Conservation (phyloP, 2,888 invertebrate genomes). For the Protonemura montana region DNA sequence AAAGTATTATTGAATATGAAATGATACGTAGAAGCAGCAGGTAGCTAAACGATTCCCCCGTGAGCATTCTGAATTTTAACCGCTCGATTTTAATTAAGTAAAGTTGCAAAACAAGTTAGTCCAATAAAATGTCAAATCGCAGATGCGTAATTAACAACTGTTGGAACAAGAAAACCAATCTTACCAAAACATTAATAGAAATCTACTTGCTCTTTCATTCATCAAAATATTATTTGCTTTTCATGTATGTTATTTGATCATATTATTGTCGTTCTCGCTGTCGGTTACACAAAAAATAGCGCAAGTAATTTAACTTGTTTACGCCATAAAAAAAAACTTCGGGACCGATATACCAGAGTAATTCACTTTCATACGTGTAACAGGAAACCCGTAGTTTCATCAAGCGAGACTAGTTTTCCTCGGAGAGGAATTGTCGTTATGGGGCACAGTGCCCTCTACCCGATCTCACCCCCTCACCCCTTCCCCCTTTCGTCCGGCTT, state of each 20-base stretch:
- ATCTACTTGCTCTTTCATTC: neutral
- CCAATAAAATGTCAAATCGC: neutral
- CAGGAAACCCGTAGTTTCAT: neutral
- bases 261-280: too few species aligned
- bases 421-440: neutral
- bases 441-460: too few species aligned
- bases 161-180: neutral
- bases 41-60: neutral
- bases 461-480: too few species aligned
- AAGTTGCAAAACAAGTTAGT: constrained; percentile 7
- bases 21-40: too few species aligned
- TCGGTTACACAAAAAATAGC: too few species aligned
- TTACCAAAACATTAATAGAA: neutral
- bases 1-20: too few species aligned
- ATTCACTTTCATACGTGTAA: neutral
- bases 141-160: neutral
- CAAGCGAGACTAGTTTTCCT: neutral
- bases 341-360: too few species aligned
- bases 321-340: too few species aligned
- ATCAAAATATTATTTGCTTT: too few species aligned
- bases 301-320: too few species aligned
- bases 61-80: neutral
- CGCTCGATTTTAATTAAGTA: neutral
- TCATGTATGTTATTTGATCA: too few species aligned
- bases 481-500: too few species aligned